A percentile compares a stretch with the other conserved stretches of the same genome.
These are phyloP conservation scores for Acanthurus tractus DNA, from an alignment of 2,797 vertebrate genomes.

Conservation along the genomic window DNA sequence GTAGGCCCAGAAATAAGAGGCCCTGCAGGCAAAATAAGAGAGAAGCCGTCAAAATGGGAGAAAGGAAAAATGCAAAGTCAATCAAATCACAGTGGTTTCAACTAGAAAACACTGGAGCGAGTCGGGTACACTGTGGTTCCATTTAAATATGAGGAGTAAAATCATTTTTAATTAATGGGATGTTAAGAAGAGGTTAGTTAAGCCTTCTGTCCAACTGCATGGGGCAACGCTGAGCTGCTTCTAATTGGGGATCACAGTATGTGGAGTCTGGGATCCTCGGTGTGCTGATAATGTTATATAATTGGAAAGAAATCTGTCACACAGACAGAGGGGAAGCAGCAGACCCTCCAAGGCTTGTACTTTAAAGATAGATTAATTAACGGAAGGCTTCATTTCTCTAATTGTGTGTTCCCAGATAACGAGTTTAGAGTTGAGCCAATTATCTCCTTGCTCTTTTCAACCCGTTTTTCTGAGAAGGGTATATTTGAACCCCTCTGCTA, in stretches of 20 bases:
- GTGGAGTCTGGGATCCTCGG: conserved; percentile 54
- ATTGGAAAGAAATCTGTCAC: conserved; percentile 80
- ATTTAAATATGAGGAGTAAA: conserved; percentile 35
- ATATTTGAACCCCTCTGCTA: conserved; percentile 54
- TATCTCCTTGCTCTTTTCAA: conserved; percentile 59
- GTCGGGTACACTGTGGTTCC: conserved; percentile 2
- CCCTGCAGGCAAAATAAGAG: conserved; percentile 47
- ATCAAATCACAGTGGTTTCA: conserved; percentile 25
- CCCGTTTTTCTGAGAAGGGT: conserved; percentile 41
- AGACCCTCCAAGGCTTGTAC: conserved; percentile 69
- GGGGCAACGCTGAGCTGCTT: conserved; percentile 60
- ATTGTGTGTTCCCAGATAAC: conserved; percentile 82
- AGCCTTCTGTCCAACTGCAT: conserved; percentile 64
- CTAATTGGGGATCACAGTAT: conserved; percentile 74
- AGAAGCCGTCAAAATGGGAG: conserved; percentile 26
- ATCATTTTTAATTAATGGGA: conserved; percentile 74
- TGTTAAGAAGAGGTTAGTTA: conserved; percentile 63
- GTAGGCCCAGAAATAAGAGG: conserved; percentile 41
- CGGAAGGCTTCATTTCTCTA: conserved; percentile 74
- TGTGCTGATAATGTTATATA: conserved; percentile 76
- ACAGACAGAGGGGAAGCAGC: conserved; percentile 57
- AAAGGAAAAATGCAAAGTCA: conserved; percentile 18
- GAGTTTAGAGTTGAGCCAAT: conserved; percentile 81
- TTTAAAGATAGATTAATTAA: conserved; percentile 81
- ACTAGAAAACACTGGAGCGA: neutral